Base-by-base conservation (phyloP, 2,113 vertebrate species). In the Entomyzon cyanotis region DNA sequence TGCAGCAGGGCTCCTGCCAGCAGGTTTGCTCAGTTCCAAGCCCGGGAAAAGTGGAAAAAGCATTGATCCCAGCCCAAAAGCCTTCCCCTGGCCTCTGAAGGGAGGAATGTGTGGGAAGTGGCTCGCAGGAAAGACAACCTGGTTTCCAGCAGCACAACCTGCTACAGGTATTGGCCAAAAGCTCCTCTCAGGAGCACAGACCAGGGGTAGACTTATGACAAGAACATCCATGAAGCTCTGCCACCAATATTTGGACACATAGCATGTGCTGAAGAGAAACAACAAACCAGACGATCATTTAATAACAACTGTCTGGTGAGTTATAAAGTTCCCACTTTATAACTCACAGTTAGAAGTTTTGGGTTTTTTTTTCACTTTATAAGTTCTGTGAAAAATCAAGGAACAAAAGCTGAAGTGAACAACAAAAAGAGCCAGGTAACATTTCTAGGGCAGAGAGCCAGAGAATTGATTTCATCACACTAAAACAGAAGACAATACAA, bases 161-260 rank as follows among this genome's bases (percentile, higher is more conserved):
- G 44, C 58, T 30, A 15, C 19, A 37, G 30, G 11, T 28, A 12
- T 1, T 21, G 9, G 75, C 67, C 39, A 63, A 68, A 53, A 71
- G n/a, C 59, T 84, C 63, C 74, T 74, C 69, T 52, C 9, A 11
- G 68, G 56, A 76, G 68, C 58, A 64, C 44, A 63, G 27, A 59
- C 9, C 1, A 4, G 63, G 56, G 16, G 12, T 0, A 49, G 11
- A 7, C 4, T 39, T 5, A 15, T 0, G 11, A 15, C 35, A 56
- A 53, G 55, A 20, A 20, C 35, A 55, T 3, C 39, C 47, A 27
- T 0, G 0, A 23, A 56, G 70, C 39, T 79, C 75, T 47, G 49
- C 14, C 53, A 60, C 20, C 56, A 7, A 13, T 13, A 70, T 60
- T 1, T 65, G 47, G 59, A 77, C 22, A n/a, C 0, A 0, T 0